Conservation (phyloP, 2,113 vertebrate species). For the Rutilus rutilus region DNA sequence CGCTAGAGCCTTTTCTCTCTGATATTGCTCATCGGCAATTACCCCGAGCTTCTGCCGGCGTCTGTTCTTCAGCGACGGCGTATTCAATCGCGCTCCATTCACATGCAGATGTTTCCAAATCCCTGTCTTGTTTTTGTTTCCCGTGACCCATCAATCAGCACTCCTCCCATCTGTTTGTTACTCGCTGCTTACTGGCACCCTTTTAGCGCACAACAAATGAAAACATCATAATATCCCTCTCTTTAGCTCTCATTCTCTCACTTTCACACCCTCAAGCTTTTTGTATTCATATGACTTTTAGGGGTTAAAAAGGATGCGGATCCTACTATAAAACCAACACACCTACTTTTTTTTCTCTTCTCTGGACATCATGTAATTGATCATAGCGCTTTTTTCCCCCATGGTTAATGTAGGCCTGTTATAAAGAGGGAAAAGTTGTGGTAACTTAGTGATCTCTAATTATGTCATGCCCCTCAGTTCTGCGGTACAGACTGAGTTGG, state of each 20-base stretch:
- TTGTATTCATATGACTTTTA: background rate
- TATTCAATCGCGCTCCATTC: constrained; percentile 81
- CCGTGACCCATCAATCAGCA: constrained; percentile 9
- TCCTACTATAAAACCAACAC: background rate
- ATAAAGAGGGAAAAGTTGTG: constrained; percentile 52
- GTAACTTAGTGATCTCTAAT: constrained; percentile 75
- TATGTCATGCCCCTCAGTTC: constrained; percentile 82
- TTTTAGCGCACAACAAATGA: constrained; percentile 32
- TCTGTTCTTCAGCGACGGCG: constrained; percentile 48
- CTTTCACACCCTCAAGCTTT: constrained; percentile 20
- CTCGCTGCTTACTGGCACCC: constrained; percentile 43
- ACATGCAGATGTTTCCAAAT: constrained; percentile 93
- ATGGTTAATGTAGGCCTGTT: constrained; percentile 42
- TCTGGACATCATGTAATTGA: constrained; percentile 48
- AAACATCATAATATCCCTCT: constrained; percentile 70
- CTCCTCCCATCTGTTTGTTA: constrained; percentile 52
- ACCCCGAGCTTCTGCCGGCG: constrained; percentile 69
- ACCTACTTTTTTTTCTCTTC: background rate
- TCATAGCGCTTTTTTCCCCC: background rate
- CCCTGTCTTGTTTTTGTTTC: constrained; percentile 66
- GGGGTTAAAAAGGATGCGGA: background rate
- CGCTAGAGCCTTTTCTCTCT: constrained; percentile 41
- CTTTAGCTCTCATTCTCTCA: constrained; percentile 41
- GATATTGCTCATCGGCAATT: constrained; percentile 74
- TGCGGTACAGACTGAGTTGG: constrained; percentile 67